These are phyloP conservation scores for Lindbergichthys nudifrons DNA, from an alignment of 2,797 vertebrate genomes.

Conservation along the genomic window DNA sequence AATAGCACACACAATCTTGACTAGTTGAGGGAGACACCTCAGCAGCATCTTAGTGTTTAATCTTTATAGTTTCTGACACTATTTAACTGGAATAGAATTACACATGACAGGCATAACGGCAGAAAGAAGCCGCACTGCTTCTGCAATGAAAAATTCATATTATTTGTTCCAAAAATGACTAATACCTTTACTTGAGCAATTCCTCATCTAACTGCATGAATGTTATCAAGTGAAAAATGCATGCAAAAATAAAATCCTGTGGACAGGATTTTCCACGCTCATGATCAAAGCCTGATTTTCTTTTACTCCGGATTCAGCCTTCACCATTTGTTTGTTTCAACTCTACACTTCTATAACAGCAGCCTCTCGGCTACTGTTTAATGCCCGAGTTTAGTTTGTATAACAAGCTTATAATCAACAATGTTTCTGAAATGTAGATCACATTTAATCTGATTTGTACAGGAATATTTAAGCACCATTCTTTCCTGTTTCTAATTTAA, in stretches of 20 bases:
- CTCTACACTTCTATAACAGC: slow-evolving; percentile 74
- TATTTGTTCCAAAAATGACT: slow-evolving; percentile 86
- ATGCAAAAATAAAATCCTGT: slow-evolving; percentile 91
- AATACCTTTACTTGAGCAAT: slow-evolving; percentile 87
- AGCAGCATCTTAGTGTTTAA: slow-evolving; percentile 63
- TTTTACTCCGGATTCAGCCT: slow-evolving; percentile 86
- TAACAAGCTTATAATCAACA: slow-evolving; percentile 71
- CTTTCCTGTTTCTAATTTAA: slow-evolving; percentile 45
- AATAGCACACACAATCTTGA: slow-evolving; percentile 55
- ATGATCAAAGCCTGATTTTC: slow-evolving; percentile 91
- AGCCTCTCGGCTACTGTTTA: slow-evolving; percentile 63
- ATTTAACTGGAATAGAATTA: slow-evolving; percentile 74
- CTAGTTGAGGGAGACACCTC: slow-evolving; percentile 65
- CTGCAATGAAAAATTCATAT: slow-evolving; percentile 78
- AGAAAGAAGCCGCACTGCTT: slow-evolving; percentile 62
- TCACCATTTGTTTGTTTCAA: slow-evolving; percentile 87
- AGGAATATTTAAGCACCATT: slow-evolving; percentile 25
- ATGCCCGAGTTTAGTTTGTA: slow-evolving; percentile 66
- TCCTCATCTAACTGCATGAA: slow-evolving; percentile 90
- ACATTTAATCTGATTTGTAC: slow-evolving; percentile 66
- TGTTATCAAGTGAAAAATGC: slow-evolving; percentile 91
- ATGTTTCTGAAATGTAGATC: slow-evolving; percentile 58
- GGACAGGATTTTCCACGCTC: slow-evolving; percentile 91
- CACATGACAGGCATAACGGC: slow-evolving; percentile 73
- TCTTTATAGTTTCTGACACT: slow-evolving; percentile 74